Evolutionary conservation across 2,113 vertebrate species (phyloP), one percentile per base, ranked within the genome.

Genomic region (Xenopus borealis): DNA sequence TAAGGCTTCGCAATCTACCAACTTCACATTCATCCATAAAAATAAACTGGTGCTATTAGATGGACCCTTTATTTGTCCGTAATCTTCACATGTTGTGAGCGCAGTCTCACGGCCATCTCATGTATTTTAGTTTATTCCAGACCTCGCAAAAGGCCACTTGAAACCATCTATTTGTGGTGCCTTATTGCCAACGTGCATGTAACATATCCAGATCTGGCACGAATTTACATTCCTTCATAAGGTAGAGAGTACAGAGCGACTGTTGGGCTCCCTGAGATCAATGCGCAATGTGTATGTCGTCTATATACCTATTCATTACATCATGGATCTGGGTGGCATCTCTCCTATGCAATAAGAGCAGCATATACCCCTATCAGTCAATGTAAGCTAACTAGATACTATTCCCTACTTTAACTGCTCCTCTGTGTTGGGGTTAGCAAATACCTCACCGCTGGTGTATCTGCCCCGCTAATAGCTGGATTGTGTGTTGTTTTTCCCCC

Each of bases 321-420:
- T 16, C 3, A 2, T 50, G 47, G 14, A 10, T 12, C 14, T 55
- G 53, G 8, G 18, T 18, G 19, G 19, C 58, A 50, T 12, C 19
- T 16, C 19, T 9, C 10, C 73, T 76, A 76, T 76, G 73, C 73
- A 69, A 76, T 63, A 52, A 10, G 52, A 46, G 72, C 33, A 17
- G 59, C 61, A 45, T n/a, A 16, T 53, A 19, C 57, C 59, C 47
- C 47, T 50, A 16, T 50, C 11, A 12, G 12, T 50, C 47, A 9
- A 16, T 50, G 7, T 12, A 13, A 9, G 47, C 12, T 9, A 12
- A 12, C 12, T 13, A 50, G 47, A 50, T 9, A 50, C 47, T 4
- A 50, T 50, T 12, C 46, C 46, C 46, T 50, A 12, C 14, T 50
- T 50, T 50, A 50, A 12, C 14, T 50, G 47, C 33, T 40, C 33